Conservation (phyloP, 2,113 vertebrate genomes). For the Burhinus oedicnemus region DNA sequence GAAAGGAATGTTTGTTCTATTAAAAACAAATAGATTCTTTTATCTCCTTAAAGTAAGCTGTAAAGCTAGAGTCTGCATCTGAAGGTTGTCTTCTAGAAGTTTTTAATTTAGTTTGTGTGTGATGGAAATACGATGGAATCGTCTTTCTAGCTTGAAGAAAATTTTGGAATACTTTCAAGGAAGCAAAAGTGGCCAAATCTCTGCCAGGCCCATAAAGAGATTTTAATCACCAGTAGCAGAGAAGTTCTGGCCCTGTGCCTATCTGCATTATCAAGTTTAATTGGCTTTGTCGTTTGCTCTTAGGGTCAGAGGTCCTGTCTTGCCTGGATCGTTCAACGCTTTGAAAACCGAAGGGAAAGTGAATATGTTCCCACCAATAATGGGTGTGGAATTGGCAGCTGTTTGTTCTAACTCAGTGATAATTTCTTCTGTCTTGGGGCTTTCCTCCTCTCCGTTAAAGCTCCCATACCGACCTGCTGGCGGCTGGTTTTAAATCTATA, state of each 20-base stretch:
- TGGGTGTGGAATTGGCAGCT: neutral
- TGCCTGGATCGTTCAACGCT: neutral
- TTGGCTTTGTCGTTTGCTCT: neutral
- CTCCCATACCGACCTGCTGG: neutral
- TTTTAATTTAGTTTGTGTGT: neutral
- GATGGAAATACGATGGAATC: neutral
- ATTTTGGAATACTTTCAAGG: conserved; percentile 6
- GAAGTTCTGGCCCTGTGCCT: neutral
- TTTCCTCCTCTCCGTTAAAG: neutral
- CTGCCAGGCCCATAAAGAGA: neutral
- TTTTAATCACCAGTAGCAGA: neutral
- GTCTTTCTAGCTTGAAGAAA: neutral
- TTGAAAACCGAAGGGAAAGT: neutral
- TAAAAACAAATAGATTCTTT: neutral
- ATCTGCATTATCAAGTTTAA: neutral
- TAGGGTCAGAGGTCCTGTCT: neutral
- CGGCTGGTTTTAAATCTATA: neutral
- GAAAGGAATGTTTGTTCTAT: neutral
- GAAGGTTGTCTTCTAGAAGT: neutral
- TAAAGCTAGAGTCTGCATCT: neutral
- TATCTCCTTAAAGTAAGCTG: neutral
- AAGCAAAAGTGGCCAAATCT: neutral
- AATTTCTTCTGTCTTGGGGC: neutral
- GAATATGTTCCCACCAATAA: neutral
- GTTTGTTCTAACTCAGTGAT: neutral